Conservation (phyloP, 2,113 vertebrate species). For the Lota lota region DNA sequence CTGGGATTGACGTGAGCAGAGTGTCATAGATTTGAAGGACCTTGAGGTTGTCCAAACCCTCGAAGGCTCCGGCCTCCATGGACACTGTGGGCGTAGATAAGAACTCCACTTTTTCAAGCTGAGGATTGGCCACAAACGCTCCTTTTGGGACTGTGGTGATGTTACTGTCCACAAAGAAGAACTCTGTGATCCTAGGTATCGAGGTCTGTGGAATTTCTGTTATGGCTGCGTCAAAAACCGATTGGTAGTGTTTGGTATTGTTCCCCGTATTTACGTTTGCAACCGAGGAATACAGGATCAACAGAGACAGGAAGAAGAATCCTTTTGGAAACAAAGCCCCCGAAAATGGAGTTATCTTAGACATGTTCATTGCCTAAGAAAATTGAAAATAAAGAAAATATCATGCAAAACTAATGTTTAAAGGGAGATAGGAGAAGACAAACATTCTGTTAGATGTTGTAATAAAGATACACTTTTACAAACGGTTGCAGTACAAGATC, state of each 20-base stretch:
- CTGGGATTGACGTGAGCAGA: slow-evolving; percentile 49
- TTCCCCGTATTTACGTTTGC: slow-evolving; percentile 9
- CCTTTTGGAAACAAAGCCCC: too few relatives aligned
- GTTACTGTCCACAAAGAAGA: slow-evolving; percentile 69
- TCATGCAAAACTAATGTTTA: background rate
- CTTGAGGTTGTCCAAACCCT: slow-evolving; percentile 61
- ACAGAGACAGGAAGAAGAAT: slow-evolving; percentile 18
- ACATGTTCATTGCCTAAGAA: slow-evolving; percentile 50
- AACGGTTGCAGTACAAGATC: too few relatives aligned
- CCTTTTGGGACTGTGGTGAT: slow-evolving; percentile 63
- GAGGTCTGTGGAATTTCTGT: slow-evolving; percentile 64
- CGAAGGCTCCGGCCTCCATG: slow-evolving; percentile 77
- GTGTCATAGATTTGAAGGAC: slow-evolving; percentile 68
- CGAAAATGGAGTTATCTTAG: slow-evolving; percentile 2
- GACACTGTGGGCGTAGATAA: slow-evolving; percentile 52
- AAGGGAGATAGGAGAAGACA: too few relatives aligned
- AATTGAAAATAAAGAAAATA: background rate
- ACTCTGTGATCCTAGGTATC: slow-evolving; percentile 57
- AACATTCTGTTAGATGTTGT: too few relatives aligned
- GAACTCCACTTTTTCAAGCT: slow-evolving; percentile 71
- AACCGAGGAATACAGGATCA: slow-evolving; percentile 30
- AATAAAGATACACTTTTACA: too few relatives aligned
- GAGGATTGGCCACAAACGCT: slow-evolving; percentile 68
- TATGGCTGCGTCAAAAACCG: slow-evolving; percentile 46
- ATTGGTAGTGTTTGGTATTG: slow-evolving; percentile 45